These are phyloP conservation scores for Drosophila paramelanica DNA, from an alignment of 2,888 invertebrate species.

Conservation along the genomic window DNA sequence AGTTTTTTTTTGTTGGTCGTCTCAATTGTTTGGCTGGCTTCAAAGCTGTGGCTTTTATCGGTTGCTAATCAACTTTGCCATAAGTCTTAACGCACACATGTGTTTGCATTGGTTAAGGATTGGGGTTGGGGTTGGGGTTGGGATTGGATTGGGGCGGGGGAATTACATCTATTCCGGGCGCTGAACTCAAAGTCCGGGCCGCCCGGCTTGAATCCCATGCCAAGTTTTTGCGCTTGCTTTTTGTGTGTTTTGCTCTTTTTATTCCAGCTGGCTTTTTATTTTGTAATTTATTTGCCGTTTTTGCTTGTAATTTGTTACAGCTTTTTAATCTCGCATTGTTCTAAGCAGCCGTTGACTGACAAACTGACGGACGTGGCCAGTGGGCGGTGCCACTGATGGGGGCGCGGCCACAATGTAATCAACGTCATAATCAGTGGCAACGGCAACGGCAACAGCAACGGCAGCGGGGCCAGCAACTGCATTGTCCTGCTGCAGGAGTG, in stretches of 20 bases:
- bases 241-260: constrained; percentile 23
- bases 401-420: constrained; percentile 69
- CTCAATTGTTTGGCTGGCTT: too few species aligned
- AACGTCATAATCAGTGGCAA: constrained; percentile 73
- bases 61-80: constrained; percentile 25
- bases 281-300: constrained; percentile 78
- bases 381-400: constrained; percentile 17
- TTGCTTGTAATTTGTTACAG: constrained; percentile 78
- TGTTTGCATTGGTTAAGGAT: not conserved
- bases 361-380: constrained; percentile 55
- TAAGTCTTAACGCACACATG: constrained; percentile 20
- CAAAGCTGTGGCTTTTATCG: not conserved
- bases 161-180: constrained; percentile 28
- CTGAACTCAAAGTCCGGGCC: constrained; percentile 32
- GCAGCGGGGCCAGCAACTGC: constrained; percentile 33
- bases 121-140: not conserved
- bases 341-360: constrained; percentile 68
- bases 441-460: constrained; percentile 20
- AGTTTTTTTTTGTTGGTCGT: not conserved
- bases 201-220: not conserved
- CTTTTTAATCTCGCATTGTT: constrained; percentile 77
- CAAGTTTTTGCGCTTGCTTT: constrained; percentile 40
- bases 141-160: not conserved
- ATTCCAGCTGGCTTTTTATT: constrained; percentile 40
- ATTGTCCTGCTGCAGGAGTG: constrained; percentile 60